Conservation (phyloP, 2,888 invertebrate genomes). For the Harmothoe impar region DNA sequence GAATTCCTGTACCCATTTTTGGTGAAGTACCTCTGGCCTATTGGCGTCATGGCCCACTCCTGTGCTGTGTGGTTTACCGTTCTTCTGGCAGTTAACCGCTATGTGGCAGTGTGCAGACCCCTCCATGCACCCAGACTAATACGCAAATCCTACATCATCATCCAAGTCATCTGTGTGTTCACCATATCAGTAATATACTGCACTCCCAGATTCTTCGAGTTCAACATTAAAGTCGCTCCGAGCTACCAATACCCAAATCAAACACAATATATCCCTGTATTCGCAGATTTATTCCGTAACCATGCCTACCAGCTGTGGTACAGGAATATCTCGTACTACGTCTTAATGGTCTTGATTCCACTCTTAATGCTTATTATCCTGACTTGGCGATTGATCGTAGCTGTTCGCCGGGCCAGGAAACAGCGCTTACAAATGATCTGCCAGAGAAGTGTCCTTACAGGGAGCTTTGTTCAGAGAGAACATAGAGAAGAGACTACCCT, state of each 20-base stretch:
- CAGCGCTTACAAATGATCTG: not conserved
- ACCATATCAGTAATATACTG: not conserved
- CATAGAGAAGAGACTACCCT: not conserved
- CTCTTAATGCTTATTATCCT: not conserved
- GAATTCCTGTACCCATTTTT: slow-evolving; percentile 2
- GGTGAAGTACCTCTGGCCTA: slow-evolving; percentile 43
- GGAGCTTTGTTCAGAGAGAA: not conserved
- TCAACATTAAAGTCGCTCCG: not conserved
- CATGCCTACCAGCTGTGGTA: slow-evolving; percentile 20
- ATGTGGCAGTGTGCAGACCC: not conserved
- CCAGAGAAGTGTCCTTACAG: not conserved
- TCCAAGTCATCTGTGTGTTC: not conserved
- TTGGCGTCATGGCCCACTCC: not conserved
- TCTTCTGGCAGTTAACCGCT: slow-evolving; percentile 15
- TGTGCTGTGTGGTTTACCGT: slow-evolving; percentile 36
- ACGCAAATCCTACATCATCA: not conserved
- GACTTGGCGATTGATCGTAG: not conserved
- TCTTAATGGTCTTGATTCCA: slow-evolving; percentile 7
- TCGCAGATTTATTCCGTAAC: not conserved
- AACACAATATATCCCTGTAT: not conserved
- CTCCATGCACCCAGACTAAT: not conserved
- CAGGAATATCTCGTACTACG: not conserved
- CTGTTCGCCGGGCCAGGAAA: not conserved
- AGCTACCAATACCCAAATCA: not conserved
- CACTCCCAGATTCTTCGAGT: slow-evolving; percentile 9